A percentile compares a stretch with the other conserved stretches of the same genome.
Evolutionary conservation across 2,888 invertebrate genomes (phyloP).

Genomic region (Rhimphoctona megacephalus): DNA sequence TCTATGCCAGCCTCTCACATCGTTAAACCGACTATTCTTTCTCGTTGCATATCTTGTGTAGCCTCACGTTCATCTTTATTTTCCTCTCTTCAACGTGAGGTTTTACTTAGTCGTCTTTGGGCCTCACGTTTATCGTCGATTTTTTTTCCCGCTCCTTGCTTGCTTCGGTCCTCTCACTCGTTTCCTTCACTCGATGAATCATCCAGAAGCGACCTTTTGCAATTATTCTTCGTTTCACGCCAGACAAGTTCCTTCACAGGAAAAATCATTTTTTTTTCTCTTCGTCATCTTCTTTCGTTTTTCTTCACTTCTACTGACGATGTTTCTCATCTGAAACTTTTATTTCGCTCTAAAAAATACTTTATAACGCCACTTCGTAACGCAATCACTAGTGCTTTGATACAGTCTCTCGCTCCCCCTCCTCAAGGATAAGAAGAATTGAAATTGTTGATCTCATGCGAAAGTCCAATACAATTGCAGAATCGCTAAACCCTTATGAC

Average conservation of each 20-base stretch:
- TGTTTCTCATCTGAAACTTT: slow-evolving; percentile 2
- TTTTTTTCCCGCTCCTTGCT: slow-evolving; percentile 25
- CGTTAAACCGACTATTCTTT: slow-evolving; percentile 1
- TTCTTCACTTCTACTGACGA: not conserved
- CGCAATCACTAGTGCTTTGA: too few species aligned
- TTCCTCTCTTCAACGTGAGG: slow-evolving; percentile 28
- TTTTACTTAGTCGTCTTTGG: slow-evolving; percentile 20
- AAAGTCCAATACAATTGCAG: slow-evolving; percentile 57
- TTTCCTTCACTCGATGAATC: slow-evolving; percentile 62
- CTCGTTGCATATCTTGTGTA: not conserved
- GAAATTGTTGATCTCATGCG: slow-evolving; percentile 44
- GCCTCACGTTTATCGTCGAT: slow-evolving; percentile 53
- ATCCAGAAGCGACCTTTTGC: slow-evolving; percentile 65
- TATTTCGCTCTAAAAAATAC: not conserved
- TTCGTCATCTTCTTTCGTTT: not conserved
- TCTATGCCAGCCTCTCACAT: slow-evolving; percentile 1
- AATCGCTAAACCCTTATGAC: not conserved
- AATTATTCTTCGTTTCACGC: slow-evolving; percentile 55
- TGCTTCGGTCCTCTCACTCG: slow-evolving; percentile 15
- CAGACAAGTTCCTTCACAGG: slow-evolving; percentile 36
- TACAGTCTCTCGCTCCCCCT: too few species aligned
- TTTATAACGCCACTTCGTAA: not conserved
- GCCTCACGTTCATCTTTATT: slow-evolving; percentile 20
- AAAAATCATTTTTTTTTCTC: slow-evolving; percentile 43
- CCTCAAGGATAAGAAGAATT: slow-evolving; percentile 36